Evolutionary conservation across 2,888 invertebrate genomes (phyloP), one percentile per base, ranked within the genome.

Genomic region (Sarcophaga carnaria): DNA sequence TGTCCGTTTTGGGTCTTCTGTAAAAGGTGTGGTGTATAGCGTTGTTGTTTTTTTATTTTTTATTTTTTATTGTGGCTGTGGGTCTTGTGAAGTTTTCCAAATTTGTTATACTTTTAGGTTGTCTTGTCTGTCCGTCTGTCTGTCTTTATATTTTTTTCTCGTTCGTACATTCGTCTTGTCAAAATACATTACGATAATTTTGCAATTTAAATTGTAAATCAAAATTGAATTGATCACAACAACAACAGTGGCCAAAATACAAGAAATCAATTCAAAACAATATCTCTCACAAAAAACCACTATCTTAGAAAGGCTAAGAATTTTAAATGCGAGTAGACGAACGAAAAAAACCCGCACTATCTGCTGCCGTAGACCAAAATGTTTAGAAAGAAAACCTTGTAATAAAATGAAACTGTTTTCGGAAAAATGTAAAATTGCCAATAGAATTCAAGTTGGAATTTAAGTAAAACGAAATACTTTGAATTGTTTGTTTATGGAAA

Each of bases 201-300:
- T 87, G 87, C 81, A 87, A 87, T 87, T 87, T 87, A 87, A 87
- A 87, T 87, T 87, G 87, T 84, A 87, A 87, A 81, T 87, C 79
- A 84, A 87, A 78, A 81, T 64, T 67, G 81, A 82, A 87, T 81
- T 79, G 69, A 54, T 54, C 54, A 37, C 37, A 37, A 37, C 37
- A 37, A 37, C 37, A 37, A 10, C 37, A 74, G 8, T 37, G 17
- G 27, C 10, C 11, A 59, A 62, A 62, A 20, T 17, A 11, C 14
- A 11, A 62, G 22, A 17, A 62, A 62, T n/a, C 62, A n/a, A 11
- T n/a, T n/a, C 11, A 20, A 62, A 62, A 62, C 17, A 20, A 66
- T 27, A 25, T 17, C 17, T 17, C 17, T 17, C 4, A 25, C 64
- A 47, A 22, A 78, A 64, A 80, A 45, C 64, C 47, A 80, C 80